Evolutionary conservation across 2,113 vertebrate species (phyloP), one percentile per base, ranked within the genome.

Genomic region (Periophthalmodon schlosseri): DNA sequence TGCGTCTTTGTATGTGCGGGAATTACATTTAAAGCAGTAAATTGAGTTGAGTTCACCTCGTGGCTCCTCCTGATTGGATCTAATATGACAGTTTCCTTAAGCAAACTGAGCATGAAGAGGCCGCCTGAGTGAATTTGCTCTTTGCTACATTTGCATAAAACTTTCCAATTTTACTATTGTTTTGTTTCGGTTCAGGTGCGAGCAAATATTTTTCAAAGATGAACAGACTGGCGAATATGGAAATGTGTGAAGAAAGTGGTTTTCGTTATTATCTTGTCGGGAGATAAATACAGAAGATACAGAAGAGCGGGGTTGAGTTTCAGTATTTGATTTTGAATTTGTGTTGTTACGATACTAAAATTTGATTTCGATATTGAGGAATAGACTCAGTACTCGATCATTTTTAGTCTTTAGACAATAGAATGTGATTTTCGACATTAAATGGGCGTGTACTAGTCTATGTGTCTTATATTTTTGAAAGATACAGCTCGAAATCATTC

Each of bases 21-120:
- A 87, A 90, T 79, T 52, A 65, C 69, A 86, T 88, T 87, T 74
- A 78, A 28, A 72, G 67, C 74, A 70, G 73, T 60, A 87, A 84
- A 87, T 85, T 84, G 68, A 72, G 49, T 74, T 71, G 54, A 87
- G 80, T 67, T 77, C 56, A 75, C 75, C 78, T 82, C 70, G 72
- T 49, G 79, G 70, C 60, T 74, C 68, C 5, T 70, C 67, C 75
- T 84, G 82, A 85, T 83, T 79, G 69, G 67, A 83, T 82, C 77
- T 73, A 78, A 81, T 72, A 34, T 72, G 79, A 81, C 23, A 3
- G 46, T 75, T 83, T 78, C 64, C 77, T 70, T 83, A 61, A 82
- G 77, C 75, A 71, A 77, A 79, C 28, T 28, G 60, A 77, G 81
- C 79, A 76, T 73, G 49, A 80, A 84, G 77, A 84, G 73, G 73